phyloP scores from a whole-genome alignment of 2,888 invertebrate species.

The Parnassius glacialis region DNA sequence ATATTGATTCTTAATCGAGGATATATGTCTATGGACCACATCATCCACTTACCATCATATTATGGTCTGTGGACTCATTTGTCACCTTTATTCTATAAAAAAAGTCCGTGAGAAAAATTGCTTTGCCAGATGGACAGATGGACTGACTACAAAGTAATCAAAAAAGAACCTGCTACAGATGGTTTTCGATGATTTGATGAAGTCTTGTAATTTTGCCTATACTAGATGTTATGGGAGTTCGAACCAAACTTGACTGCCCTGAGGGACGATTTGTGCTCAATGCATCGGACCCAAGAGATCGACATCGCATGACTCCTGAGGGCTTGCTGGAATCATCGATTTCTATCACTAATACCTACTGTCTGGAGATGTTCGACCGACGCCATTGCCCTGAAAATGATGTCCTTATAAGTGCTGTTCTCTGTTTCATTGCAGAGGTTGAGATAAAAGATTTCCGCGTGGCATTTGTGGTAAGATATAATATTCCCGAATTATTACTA shows the following conservation, averaged over 20 bases:
- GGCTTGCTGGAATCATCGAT: constrained; percentile 45
- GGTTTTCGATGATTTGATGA: no score
- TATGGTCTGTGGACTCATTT: no score
- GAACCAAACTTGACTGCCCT: constrained; percentile 48
- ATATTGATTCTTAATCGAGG: no score
- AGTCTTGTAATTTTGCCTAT: constrained; percentile 3
- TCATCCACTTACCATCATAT: no score
- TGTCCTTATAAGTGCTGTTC: constrained; percentile 48
- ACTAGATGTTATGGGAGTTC: constrained; percentile 60
- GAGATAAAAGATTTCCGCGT: constrained; percentile 53
- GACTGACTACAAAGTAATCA: no score
- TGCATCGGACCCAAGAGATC: constrained; percentile 42
- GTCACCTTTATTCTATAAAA: no score
- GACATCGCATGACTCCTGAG: constrained; percentile 48
- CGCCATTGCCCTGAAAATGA: constrained; percentile 48
- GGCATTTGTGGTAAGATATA: constrained; percentile 62
- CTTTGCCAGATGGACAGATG: no score
- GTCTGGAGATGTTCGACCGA: constrained; percentile 66
- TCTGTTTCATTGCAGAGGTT: constrained; percentile 54
- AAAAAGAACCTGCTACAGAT: no score
- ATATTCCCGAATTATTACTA: no score
- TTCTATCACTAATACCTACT: constrained; percentile 53
- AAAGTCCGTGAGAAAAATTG: no score
- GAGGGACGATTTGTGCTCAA: constrained; percentile 54
- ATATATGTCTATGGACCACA: no score